These are phyloP conservation scores for Pachycephala philippinensis DNA, from an alignment of 2,113 vertebrate genomes.

Conservation along the genomic window DNA sequence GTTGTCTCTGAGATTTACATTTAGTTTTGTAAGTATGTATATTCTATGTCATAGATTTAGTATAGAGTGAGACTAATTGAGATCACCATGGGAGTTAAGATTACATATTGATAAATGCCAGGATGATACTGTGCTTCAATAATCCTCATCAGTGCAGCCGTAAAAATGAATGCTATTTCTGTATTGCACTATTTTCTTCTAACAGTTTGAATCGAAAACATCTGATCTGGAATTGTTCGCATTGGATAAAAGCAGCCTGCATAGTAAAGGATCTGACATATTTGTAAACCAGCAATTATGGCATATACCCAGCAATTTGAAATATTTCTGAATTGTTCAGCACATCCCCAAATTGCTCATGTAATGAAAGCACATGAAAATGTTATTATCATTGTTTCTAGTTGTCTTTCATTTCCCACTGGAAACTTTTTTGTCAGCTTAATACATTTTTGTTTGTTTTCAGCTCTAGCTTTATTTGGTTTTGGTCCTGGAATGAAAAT, in stretches of 20 bases:
- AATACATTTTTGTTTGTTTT: slow-evolving; percentile 65
- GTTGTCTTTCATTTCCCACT: slow-evolving; percentile 56
- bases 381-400: slow-evolving; percentile 62
- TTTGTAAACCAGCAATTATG: slow-evolving; percentile 62
- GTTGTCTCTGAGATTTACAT: not conserved
- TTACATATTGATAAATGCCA: not conserved
- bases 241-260: not conserved
- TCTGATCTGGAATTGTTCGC: slow-evolving; percentile 25
- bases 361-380: slow-evolving; percentile 59
- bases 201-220: not conserved
- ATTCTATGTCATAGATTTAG: not conserved
- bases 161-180: slow-evolving; percentile 19
- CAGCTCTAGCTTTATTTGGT: slow-evolving; percentile 56
- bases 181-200: not conserved
- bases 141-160: not conserved
- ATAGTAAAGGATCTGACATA: slow-evolving; percentile 39
- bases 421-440: slow-evolving; percentile 62
- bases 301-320: slow-evolving; percentile 56
- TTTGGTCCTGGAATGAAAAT: slow-evolving; percentile 53
- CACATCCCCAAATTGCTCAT: slow-evolving; percentile 48
- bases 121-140: not conserved
- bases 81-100: not conserved
- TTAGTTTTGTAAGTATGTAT: not conserved
- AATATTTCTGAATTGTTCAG: slow-evolving; percentile 61
- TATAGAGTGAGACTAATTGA: not conserved